Base-by-base conservation (phyloP, 2,797 vertebrate genomes). In the Ataeniobius toweri region DNA sequence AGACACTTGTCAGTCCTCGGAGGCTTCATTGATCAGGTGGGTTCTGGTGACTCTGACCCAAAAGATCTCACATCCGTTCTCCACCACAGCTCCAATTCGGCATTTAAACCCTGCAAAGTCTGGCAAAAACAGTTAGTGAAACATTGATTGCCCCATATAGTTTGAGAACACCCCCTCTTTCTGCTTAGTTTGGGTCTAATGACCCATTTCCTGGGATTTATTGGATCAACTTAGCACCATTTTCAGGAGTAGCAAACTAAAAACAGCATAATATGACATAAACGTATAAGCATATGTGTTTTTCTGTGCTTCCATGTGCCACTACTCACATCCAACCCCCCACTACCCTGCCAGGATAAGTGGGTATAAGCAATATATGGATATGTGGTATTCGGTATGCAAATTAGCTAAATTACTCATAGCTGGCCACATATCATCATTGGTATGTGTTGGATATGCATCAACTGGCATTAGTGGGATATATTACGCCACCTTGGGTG, bases 11-110 rank as follows among this genome's bases (percentile, higher is more conserved):
- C 98, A 53, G 63, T 97, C 76, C 69, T 94, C 0, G 97, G 97
- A 7, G 98, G 97, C 78, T 97, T 99, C 90, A 93, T 95, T 58
- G 98, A 99, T 89, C 98, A 99, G 95, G 98, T 99, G 94, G 96
- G 94, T 61, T 79, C 67, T 41, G 53, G 46, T 59, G 5, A 0
- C 74, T 20, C 36, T 80, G 80, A 87, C 85, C 78, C 20, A 46
- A 10, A 68, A 80, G 72, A 82, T 80, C 78, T 72, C 71, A 6
- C 28, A 59, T 75, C 58, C 39, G 61, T 68, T 41, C 39, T 9
- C 5, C 6, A 2, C 22, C 63, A 67, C 6, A 2, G 36, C 61
- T 73, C 78, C 76, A 61, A 36, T 79, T 89, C 82, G 76, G 70
- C 9, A 59, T 78, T 61, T 39, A 87, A 93, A 87, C 46, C 18